These are phyloP conservation scores for Helogale parvula DNA, from an alignment of 2,113 vertebrate genomes.

Conservation along the genomic window DNA sequence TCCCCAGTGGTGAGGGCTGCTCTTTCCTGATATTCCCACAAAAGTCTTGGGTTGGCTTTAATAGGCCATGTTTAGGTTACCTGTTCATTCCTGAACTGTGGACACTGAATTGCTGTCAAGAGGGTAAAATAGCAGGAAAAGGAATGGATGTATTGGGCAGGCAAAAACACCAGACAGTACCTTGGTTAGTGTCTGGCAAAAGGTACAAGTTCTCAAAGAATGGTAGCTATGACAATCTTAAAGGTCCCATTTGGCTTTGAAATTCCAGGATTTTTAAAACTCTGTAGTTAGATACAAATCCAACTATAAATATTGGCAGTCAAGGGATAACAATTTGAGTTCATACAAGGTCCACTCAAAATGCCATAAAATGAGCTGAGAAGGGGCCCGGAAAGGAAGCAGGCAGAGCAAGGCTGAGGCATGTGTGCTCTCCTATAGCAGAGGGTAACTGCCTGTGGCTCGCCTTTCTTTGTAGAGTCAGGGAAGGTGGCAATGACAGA, in stretches of 20 bases:
- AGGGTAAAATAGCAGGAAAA: neutral
- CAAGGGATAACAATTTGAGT: neutral
- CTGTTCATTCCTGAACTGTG: neutral
- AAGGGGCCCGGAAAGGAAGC: neutral
- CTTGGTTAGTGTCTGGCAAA: neutral
- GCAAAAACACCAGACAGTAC: neutral
- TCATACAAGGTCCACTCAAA: neutral
- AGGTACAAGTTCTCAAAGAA: neutral
- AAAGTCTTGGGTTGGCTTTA: slow-evolving; percentile 39
- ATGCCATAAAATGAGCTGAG: neutral
- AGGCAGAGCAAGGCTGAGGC: neutral
- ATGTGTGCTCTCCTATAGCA: neutral
- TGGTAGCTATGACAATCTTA: neutral
- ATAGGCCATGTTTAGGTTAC: neutral
- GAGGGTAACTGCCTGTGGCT: neutral
- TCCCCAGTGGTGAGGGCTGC: neutral
- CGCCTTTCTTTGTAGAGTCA: neutral
- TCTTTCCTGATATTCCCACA: slow-evolving; percentile 24
- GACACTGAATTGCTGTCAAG: neutral
- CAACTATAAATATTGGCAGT: neutral
- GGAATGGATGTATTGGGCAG: neutral
- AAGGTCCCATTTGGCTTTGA: neutral
- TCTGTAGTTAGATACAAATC: neutral
- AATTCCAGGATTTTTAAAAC: neutral
- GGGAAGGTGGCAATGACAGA: neutral